phyloP scores from a whole-genome alignment of 2,797 vertebrate genomes.

The Clarias pachynema region DNA sequence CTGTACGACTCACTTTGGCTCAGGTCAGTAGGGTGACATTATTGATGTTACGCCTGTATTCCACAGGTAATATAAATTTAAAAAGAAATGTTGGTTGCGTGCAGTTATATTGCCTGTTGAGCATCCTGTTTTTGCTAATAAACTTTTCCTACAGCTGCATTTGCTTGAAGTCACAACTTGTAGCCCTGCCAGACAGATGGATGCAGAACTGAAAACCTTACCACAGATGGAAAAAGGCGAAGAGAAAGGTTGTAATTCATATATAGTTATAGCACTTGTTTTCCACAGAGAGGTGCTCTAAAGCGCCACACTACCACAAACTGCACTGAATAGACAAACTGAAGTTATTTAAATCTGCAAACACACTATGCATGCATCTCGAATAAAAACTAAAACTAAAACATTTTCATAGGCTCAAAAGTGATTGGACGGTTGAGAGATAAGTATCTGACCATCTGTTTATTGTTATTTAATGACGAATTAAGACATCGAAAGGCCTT shows the following conservation, averaged over 20 bases:
- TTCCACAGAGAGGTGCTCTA: slow-evolving; percentile 46
- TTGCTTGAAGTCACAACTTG: slow-evolving; percentile 66
- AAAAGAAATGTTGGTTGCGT: neutral
- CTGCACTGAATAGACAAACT: slow-evolving; percentile 48
- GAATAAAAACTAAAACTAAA: neutral
- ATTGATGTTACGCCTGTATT: neutral
- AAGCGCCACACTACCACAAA: slow-evolving; percentile 32
- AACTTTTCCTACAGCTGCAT: slow-evolving; percentile 60
- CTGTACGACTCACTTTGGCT: slow-evolving; percentile 73
- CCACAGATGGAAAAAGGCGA: slow-evolving; percentile 69
- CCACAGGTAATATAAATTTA: neutral
- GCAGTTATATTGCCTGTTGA: neutral
- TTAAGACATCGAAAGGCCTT: too few relatives aligned
- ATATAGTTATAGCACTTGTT: slow-evolving; percentile 32
- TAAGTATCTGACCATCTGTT: too few relatives aligned
- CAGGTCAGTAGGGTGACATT: slow-evolving; percentile 61
- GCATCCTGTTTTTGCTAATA: slow-evolving; percentile 18
- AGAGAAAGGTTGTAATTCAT: slow-evolving; percentile 48
- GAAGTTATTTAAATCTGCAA: slow-evolving; percentile 13
- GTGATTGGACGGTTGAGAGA: too few relatives aligned
- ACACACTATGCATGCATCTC: neutral
- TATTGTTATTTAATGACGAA: too few relatives aligned
- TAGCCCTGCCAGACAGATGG: slow-evolving; percentile 57
- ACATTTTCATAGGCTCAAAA: too few relatives aligned
- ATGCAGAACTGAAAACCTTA: slow-evolving; percentile 58